Base-by-base conservation (phyloP, 2,797 vertebrate genomes). In the Hemitrygon akajei region DNA sequence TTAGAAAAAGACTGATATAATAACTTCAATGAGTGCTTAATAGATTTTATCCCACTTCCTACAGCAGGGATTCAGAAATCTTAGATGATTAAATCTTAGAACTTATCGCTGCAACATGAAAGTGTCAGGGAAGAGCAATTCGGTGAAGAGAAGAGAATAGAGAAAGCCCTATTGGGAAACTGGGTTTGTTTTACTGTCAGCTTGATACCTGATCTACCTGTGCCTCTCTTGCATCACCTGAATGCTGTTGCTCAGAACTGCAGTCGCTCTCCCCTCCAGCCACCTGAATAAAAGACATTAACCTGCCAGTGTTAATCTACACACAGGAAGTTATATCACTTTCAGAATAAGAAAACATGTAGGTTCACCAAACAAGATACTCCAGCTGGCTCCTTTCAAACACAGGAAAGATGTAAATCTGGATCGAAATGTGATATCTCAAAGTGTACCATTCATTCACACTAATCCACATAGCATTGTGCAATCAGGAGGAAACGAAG, bases 21-120 rank as follows among this genome's bases (percentile, higher is more conserved):
- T 94, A 95, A 95, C 95, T 96, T 96, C 95, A 95, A 80, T 95
- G 94, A 93, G 94, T 95, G 89, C 93, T 95, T 95, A 95, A 94
- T 95, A 94, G 95, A 94, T 94, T 95, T 95, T 95, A 95, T 89
- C 94, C 94, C 95, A 94, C 93, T 94, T 56, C 30, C 94, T 96
- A 94, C 95, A 96, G 94, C 94, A 95, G 95, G 95, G 95, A 95
- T 95, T 95, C 95, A 95, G 95, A 96, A 96, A 96, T 94, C n/a
- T 0, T 93, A 93, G 93, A 94, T 75, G 94, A 93, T 96, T 96
- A 95, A 95, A 95, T 95, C 95, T 94, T 95, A 94, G 95, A 96
- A 94, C 94, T 93, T 95, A 84, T 94, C 95, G 94, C 75, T 94
- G 94, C 94, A 94, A 94, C 94, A 94, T 92, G 95, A 93, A 95